phyloP scores from a whole-genome alignment of 2,888 invertebrate species.

The Drosophila suboccidentalis region DNA sequence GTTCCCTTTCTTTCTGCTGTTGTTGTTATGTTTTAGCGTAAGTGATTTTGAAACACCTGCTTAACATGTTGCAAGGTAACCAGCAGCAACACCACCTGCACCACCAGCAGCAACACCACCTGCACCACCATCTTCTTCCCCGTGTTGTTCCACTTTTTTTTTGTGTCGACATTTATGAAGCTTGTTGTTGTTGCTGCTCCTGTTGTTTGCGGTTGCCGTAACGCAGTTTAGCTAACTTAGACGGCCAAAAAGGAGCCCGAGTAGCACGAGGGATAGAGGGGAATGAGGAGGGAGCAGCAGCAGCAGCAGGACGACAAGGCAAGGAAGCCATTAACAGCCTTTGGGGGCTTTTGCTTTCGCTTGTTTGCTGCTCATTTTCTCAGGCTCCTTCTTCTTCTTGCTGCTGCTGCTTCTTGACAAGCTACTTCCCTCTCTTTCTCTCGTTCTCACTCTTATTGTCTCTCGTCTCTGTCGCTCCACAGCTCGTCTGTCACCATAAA shows the following conservation, averaged over 20 bases:
- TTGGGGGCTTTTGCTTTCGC: conserved; percentile 47
- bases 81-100: conserved; percentile 20
- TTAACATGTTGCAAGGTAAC: conserved; percentile 73
- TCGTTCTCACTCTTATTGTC: neutral
- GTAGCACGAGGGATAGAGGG: neutral
- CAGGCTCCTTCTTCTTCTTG: neutral
- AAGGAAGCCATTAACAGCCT: conserved; percentile 78
- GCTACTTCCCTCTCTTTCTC: neutral
- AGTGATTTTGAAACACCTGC: conserved; percentile 81
- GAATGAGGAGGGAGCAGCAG: neutral
- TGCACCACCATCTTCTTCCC: neutral
- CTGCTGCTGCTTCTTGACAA: conserved; percentile 19
- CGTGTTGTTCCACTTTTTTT: conserved; percentile 43
- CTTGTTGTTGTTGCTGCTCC: conserved; percentile 25
- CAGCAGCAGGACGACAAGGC: conserved; percentile 34
- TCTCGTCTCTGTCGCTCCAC: neutral
- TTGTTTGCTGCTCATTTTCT: conserved; percentile 45
- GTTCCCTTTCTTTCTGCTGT: conserved; percentile 4
- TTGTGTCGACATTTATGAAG: conserved; percentile 79
- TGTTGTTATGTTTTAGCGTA: conserved; percentile 67
- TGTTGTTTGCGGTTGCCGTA: conserved; percentile 66
- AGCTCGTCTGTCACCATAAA: conserved; percentile 38
- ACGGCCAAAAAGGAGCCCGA: conserved; percentile 15
- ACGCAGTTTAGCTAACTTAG: conserved; percentile 68
- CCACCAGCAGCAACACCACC: conserved; percentile 12